Base-by-base conservation (phyloP, 2,113 vertebrate species). In the Tachysurus fulvidraco region DNA sequence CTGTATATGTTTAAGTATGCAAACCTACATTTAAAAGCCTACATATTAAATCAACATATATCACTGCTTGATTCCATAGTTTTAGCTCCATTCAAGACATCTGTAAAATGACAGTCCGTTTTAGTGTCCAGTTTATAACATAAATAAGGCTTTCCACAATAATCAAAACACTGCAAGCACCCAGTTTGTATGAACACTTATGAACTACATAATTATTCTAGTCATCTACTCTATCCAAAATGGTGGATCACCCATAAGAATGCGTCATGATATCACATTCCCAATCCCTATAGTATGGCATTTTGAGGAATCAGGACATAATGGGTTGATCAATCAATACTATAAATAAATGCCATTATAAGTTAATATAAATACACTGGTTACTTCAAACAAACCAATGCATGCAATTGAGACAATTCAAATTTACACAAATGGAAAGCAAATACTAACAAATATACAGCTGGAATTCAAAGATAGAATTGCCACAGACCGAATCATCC, bases 381-480 rank as follows among this genome's bases (percentile, higher is more conserved):
- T 28, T 52, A 59, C 5, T 25, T n/a, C 59, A 30, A 69, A 64
- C 57, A 82, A 83, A 65, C 60, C 16, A 52, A 17, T 54, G 13
- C 71, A 74, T 54, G 3, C 6, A 77, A 54, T 28, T 28, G 50
- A 83, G n/a, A 57, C 8, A 62, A 65, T 25, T 52, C 60, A 62
- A 83, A 65, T 73, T 73, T 17, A 36, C 52, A 73, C 30, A 28
- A 76, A 60, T 60, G 36, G 71, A 77, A 76, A 64, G 4, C 16
- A 85, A 50, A 52, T 52, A 54, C 2, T 60, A 8, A 23, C 17
- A 59, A 80, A 6, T 54, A 57, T 80, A 25, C 78, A 44, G 55
- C 60, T 59, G 78, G 30, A 81, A 60, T 81, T 60, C 30, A 60
- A 81, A 81, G 55, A 25, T 30, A 60, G 19, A 81, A 60, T 13